phyloP scores from a whole-genome alignment of 1,140 invertebrate species.

The Latrodectus geometricus region DNA sequence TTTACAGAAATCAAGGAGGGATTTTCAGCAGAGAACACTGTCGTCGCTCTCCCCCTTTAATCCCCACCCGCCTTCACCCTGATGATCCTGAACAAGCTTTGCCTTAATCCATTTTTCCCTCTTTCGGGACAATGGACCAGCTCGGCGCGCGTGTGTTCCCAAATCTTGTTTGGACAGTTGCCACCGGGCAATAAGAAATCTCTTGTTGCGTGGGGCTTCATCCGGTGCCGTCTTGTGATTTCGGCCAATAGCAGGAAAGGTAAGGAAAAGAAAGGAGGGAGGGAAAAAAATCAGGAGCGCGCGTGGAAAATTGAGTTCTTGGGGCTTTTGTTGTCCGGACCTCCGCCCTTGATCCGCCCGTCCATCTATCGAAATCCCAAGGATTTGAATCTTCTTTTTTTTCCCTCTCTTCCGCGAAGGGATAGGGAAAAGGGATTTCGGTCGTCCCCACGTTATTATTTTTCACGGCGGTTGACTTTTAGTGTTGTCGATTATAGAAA shows the following conservation, averaged over 20 bases:
- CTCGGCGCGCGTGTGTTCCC: not conserved
- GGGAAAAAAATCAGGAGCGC: no score
- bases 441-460: no score
- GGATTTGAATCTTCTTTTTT: not conserved
- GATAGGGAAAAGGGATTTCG: not conserved
- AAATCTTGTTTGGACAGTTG: conserved; percentile 1
- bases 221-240: not conserved
- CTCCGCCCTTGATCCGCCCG: not conserved
- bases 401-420: no score
- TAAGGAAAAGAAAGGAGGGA: not conserved
- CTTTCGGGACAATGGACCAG: no score
- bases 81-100: no score
- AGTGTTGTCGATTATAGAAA: no score
- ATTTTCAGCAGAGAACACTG: no score
- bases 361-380: not conserved
- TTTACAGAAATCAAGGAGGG: no score
- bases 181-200: not conserved
- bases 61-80: no score
- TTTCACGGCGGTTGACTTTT: no score
- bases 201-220: not conserved
- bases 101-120: no score
- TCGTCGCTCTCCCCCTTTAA: no score
- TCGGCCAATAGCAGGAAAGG: not conserved
- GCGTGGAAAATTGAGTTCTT: not conserved
- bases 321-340: not conserved